These are phyloP conservation scores for Heterohyrax brucei DNA, from an alignment of 2,797 vertebrate genomes.

Conservation along the genomic window DNA sequence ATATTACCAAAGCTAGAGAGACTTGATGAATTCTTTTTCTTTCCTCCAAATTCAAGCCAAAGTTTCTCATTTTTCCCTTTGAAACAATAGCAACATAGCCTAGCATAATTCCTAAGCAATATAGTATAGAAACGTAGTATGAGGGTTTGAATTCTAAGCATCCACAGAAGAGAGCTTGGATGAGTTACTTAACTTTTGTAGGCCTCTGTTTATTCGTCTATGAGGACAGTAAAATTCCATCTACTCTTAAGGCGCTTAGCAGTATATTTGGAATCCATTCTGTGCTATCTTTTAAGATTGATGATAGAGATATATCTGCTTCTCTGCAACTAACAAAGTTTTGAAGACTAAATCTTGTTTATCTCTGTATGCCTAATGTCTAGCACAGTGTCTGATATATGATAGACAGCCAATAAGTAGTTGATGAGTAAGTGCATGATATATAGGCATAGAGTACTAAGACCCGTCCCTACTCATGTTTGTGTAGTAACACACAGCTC, in stretches of 20 bases:
- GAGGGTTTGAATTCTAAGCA: background rate
- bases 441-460: background rate
- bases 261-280: background rate
- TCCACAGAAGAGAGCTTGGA: background rate
- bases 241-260: background rate
- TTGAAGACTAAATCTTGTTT: background rate
- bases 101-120: slow-evolving; percentile 1
- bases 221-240: background rate
- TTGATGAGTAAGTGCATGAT: slow-evolving; percentile 39
- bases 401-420: background rate
- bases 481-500: slow-evolving; percentile 14
- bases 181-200: slow-evolving; percentile 11
- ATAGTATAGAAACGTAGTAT: background rate
- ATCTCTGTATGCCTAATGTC: background rate
- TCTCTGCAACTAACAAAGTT: slow-evolving; percentile 38
- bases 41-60: background rate
- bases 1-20: background rate
- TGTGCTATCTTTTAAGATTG: background rate
- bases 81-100: background rate
- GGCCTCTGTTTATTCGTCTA: background rate
- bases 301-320: background rate
- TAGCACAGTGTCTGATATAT: background rate
- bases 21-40: background rate
- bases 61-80: background rate
- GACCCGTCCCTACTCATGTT: background rate